Evolutionary conservation across 2,797 vertebrate species (phyloP), one percentile per base, ranked within the genome.

Genomic region (Pachyuromys duprasi): DNA sequence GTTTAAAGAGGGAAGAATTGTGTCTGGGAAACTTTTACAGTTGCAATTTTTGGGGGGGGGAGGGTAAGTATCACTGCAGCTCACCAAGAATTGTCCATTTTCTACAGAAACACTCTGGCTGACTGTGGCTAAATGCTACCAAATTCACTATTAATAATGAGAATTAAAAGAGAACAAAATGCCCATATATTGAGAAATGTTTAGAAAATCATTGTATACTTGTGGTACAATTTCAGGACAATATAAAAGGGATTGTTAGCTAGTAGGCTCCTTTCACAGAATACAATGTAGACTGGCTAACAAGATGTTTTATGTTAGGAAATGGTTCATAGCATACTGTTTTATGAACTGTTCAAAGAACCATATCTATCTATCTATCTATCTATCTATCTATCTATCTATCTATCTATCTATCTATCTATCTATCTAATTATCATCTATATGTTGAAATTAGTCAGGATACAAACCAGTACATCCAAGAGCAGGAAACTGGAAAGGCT

Each of bases 271-370:
- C 49, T 45, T 60, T 74, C 62, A 53, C 36, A 74, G 53, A 74
- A 74, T 42, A 53, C 31, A 78, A 53, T 62, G 70, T 65, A 90
- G n/a, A 69, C 20, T 3, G 8, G 7, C 36, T 53, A 42, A 7
- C 8, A 28, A 79, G 82, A 22, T 65, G 81, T 94, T 49, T 60
- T 88, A 42, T n/a, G 3, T 70, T 33, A 87, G 31, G 26, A 83
- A 53, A 67, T 86, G 4, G 83, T 75, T 91, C 62, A 65, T 65
- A 45, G 15, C 18, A 8, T 57, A 11, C 12, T 20, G 49, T 74
- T 95, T 87, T 80, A 3, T 84, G 83, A 92, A 81, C 28, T 94
- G 14, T 72, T 91, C 60, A 93, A 79, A 94, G 33, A 49, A 57
- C 84, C 2, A 12, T 86, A 12, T 86, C 14, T 70, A 55, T 70